These are phyloP conservation scores for Cotesia vestalis DNA, from an alignment of 1,140 invertebrate genomes.

Conservation along the genomic window DNA sequence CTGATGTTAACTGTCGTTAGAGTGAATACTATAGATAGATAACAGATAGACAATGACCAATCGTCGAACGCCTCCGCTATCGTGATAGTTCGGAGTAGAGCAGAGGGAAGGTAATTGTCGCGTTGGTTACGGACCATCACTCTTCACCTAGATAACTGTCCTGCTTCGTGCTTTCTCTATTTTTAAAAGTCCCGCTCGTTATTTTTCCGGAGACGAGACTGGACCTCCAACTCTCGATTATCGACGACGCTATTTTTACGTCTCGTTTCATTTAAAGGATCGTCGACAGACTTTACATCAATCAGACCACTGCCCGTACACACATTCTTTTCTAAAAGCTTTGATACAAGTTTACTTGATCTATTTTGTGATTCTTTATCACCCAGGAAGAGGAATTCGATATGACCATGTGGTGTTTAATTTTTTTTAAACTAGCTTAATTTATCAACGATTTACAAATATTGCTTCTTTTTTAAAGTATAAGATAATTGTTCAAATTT, in stretches of 20 bases:
- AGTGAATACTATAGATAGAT: slow-evolving; percentile 1
- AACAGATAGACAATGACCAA: neutral
- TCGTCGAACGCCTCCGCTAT: neutral
- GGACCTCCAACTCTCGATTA: slow-evolving; percentile 2
- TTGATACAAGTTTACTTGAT: too few relatives aligned
- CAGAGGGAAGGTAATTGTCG: slow-evolving; percentile 3
- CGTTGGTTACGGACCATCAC: slow-evolving; percentile 5
- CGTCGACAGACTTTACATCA: slow-evolving; percentile 8
- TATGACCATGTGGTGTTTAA: too few relatives aligned
- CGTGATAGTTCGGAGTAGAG: neutral
- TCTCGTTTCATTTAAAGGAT: slow-evolving; percentile 12
- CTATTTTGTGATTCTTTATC: too few relatives aligned
- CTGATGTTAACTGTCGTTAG: neutral
- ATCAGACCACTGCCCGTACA: neutral
- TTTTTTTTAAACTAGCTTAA: too few relatives aligned
- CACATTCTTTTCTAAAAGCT: too few relatives aligned
- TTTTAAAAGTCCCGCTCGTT: slow-evolving; percentile 7
- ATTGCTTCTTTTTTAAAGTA: too few relatives aligned
- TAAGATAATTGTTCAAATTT: too few relatives aligned
- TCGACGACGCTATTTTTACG: slow-evolving; percentile 18
- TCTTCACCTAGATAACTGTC: slow-evolving; percentile 18
- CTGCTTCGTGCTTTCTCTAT: too few relatives aligned
- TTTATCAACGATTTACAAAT: too few relatives aligned
- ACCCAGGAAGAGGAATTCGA: too few relatives aligned
- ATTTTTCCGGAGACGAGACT: slow-evolving; percentile 5